Percentiles rank a stretch among this genome's conserved stretches.
phyloP scores from a whole-genome alignment of 1,140 invertebrate species.

The Eurosta solidaginis region DNA sequence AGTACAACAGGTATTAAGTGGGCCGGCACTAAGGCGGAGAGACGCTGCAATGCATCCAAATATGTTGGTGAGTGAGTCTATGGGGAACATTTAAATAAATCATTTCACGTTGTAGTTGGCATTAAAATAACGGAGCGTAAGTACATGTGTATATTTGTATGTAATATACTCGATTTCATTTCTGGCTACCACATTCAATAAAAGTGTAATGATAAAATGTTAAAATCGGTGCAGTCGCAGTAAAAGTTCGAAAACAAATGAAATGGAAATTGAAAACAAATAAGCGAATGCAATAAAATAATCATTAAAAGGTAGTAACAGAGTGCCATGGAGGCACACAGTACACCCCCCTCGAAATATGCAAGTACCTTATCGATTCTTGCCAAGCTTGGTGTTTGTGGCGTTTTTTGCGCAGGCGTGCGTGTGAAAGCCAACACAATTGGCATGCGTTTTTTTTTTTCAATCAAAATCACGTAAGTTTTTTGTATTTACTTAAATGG shows the following conservation, averaged over 20 bases:
- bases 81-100: constrained; percentile 17
- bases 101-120: not conserved
- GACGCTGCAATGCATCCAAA: not conserved
- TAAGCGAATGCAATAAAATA: constrained; percentile 13
- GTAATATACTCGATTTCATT: not conserved
- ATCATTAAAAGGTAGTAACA: not conserved
- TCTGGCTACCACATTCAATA: not conserved
- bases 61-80: not conserved
- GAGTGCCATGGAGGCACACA: not conserved
- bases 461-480: constrained; percentile 17
- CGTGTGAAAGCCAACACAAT: constrained; percentile 17
- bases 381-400: not conserved
- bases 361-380: not conserved
- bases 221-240: not conserved
- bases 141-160: too few relatives aligned
- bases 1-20: constrained; percentile 7
- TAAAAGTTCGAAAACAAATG: not conserved
- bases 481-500: constrained; percentile 7
- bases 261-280: constrained; percentile 28
- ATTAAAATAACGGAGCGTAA: not conserved
- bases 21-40: not conserved
- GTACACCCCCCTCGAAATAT: not conserved
- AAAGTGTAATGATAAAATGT: constrained; percentile 19
- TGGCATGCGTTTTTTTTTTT: not conserved
- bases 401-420: not conserved